A percentile compares a stretch with the other conserved stretches of the same genome.
These are phyloP conservation scores for Rhabdophis nuchalis DNA, from an alignment of 2,797 vertebrate genomes.

Conservation along the genomic window DNA sequence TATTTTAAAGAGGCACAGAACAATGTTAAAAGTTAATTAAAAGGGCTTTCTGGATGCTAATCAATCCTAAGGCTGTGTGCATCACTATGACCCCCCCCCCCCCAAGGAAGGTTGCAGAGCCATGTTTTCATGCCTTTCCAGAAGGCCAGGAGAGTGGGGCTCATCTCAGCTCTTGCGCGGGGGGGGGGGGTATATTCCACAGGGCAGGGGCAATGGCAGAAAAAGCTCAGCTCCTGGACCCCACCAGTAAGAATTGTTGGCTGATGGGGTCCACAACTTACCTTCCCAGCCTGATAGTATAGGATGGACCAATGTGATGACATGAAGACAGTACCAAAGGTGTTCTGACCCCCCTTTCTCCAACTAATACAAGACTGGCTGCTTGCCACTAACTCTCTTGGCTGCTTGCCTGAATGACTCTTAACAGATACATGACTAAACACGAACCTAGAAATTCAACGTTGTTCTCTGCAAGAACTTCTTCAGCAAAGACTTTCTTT, in stretches of 20 bases:
- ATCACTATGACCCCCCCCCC: too few species aligned
- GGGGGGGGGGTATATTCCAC: neutral
- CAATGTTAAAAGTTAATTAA: neutral
- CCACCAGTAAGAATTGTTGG: neutral
- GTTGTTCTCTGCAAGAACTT: too few species aligned
- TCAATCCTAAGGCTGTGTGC: neutral
- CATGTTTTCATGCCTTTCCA: neutral
- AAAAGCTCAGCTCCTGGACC: neutral
- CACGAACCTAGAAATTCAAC: too few species aligned
- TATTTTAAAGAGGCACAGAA: neutral
- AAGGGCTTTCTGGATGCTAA: neutral
- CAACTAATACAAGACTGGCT: too few species aligned
- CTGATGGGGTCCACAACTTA: neutral
- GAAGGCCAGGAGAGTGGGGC: neutral
- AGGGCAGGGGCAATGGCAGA: neutral
- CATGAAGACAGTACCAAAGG: neutral
- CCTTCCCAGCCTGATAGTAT: neutral
- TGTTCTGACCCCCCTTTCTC: too few species aligned
- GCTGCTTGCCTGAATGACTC: too few species aligned
- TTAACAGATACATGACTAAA: too few species aligned
- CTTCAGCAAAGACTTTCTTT: too few species aligned
- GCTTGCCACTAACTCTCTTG: too few species aligned
- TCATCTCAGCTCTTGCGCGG: neutral
- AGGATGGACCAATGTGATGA: neutral
- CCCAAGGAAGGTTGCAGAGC: neutral